These are phyloP conservation scores for Philopotamus ludificatus DNA, from an alignment of 1,140 invertebrate species.

Conservation along the genomic window DNA sequence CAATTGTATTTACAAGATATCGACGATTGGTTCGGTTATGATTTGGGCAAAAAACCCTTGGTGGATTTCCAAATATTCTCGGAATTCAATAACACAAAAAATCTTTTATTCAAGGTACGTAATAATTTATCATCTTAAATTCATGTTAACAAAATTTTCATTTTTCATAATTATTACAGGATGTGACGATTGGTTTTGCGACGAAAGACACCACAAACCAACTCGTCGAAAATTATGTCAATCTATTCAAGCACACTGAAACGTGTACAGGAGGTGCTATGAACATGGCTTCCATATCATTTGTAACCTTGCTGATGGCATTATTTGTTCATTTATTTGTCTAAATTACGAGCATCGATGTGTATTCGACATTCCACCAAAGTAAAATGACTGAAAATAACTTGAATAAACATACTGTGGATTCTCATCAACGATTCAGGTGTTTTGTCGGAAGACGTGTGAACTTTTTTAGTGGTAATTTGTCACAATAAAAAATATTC, in stretches of 20 bases:
- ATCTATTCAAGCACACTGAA: conserved; percentile 50
- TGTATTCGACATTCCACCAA: too few relatives aligned
- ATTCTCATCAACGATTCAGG: too few relatives aligned
- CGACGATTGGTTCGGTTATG: conserved; percentile 36
- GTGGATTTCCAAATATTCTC: conserved; percentile 37
- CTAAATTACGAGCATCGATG: too few relatives aligned
- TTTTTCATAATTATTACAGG: conserved; percentile 61
- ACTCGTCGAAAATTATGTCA: conserved; percentile 49
- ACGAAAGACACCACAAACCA: conserved; percentile 45
- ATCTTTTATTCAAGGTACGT: conserved; percentile 39
- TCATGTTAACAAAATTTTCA: conserved; percentile 43
- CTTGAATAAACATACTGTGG: too few relatives aligned
- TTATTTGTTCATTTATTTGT: too few relatives aligned
- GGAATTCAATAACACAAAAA: conserved; percentile 31
- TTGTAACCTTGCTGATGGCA: conserved; percentile 44
- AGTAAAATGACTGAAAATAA: too few relatives aligned
- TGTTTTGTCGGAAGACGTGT: too few relatives aligned
- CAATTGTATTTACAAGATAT: conserved; percentile 34
- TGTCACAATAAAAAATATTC: too few relatives aligned
- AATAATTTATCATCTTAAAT: conserved; percentile 39
- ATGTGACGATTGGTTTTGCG: conserved; percentile 56
- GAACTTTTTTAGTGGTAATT: too few relatives aligned
- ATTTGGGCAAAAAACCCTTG: conserved; percentile 4
- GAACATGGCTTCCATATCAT: conserved; percentile 31
- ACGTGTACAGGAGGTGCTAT: conserved; percentile 45